Percentiles rank a stretch among this genome's conserved stretches.
These are phyloP conservation scores for Phenganax stokvisi DNA, from an alignment of 92 coral and sea anemone genomes.

Conservation along the genomic window DNA sequence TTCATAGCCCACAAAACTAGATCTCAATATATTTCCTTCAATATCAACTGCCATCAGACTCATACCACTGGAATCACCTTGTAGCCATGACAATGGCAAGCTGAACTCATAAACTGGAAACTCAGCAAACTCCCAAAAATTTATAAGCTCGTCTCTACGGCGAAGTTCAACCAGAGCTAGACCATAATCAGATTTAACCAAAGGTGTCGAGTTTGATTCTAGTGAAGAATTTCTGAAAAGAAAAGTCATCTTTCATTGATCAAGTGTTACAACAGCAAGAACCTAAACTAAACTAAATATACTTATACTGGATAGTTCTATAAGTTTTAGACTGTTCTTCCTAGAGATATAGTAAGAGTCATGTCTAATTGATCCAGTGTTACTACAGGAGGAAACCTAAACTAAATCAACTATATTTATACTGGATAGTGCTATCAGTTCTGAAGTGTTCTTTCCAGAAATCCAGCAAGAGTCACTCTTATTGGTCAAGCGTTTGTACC, in stretches of 20 bases:
- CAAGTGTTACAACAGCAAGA: too few species aligned
- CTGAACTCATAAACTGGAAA: constrained; percentile 55
- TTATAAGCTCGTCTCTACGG: constrained; percentile 63
- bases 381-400: too few species aligned
- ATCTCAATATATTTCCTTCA: constrained; percentile 59
- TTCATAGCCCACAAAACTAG: constrained; percentile 37
- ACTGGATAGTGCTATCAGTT: too few species aligned
- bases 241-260: neutral
- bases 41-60: constrained; percentile 61
- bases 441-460: too few species aligned
- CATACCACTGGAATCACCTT: constrained; percentile 45
- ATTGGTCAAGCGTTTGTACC: constrained; percentile 38
- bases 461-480: neutral
- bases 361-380: too few species aligned
- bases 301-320: too few species aligned
- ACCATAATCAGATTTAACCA: constrained; percentile 42
- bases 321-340: too few species aligned
- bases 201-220: neutral
- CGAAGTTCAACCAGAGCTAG: constrained; percentile 75
- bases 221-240: constrained; percentile 32
- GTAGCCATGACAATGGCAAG: constrained; percentile 46
- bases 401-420: too few species aligned
- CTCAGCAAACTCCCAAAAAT: constrained; percentile 84
- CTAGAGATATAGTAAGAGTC: too few species aligned
- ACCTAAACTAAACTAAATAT: too few species aligned